Evolutionary conservation across 2,888 invertebrate genomes (phyloP), one percentile per base, ranked within the genome.

Genomic region (Stenoptilia bipunctidactyla): DNA sequence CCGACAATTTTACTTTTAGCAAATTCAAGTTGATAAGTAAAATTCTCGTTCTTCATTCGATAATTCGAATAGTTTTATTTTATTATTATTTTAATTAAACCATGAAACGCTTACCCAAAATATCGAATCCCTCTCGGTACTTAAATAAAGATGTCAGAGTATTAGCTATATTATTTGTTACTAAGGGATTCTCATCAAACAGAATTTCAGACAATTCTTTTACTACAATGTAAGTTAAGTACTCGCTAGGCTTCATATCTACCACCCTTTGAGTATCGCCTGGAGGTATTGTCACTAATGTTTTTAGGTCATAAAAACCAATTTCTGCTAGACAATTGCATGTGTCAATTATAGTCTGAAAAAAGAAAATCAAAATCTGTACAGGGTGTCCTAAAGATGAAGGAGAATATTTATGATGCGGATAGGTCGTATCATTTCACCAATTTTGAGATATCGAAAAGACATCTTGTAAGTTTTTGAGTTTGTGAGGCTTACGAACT

Each of bases 271-370:
- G 50, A 0, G 69, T 67, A 15, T 76, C 61, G 1, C 57, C 48
- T 1, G 84, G 77, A 0, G 88, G 85, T 44, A 89, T 86, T 1
- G 94, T 77, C 10, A 92, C 88, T 38, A 92, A 74, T 0, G 91
- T 90, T 34, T 86, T 86, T 33, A 94, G 74, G 66, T 93, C 88
- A 9, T 89, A 86, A 0, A 92, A 90, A 0, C 93, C 93, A 27
- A 94, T 75, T 66, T 90, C 89, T 1, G 93, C 91, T 14, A 95
- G 76, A 66, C 95, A 96, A 54, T 89, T 87, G n/a, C 89, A 86
- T 0, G 93, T 92, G 71, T 90, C 89, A 30, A 88, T 64, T 34
- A 84, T 67, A 10, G 85, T 80, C 88, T 88, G 61, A 38, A 68
- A 66, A n/a, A n/a, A n/a, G n/a, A n/a, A n/a, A n/a, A n/a, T n/a